Percentiles rank a stretch among this genome's conserved stretches.
These are phyloP conservation scores for Zhuqinia jingwanae DNA, from an alignment of 2,888 invertebrate genomes.

Conservation along the genomic window DNA sequence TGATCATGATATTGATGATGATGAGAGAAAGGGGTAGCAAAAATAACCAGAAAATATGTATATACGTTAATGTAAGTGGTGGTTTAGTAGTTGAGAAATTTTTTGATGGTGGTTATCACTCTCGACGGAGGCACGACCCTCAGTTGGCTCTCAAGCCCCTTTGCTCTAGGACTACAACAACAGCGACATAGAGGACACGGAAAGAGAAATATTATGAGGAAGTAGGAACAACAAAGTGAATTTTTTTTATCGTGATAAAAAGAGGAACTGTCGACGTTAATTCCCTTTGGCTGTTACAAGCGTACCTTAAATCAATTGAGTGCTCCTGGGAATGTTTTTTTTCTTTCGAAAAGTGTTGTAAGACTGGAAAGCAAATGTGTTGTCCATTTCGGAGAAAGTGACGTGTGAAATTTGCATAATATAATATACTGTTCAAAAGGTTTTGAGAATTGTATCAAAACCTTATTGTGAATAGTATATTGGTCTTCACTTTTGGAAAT, in stretches of 20 bases:
- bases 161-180: conserved; percentile 49
- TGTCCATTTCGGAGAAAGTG: conserved; percentile 10
- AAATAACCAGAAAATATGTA: conserved; percentile 38
- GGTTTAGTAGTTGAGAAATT: conserved; percentile 19
- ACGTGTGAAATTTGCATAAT: conserved; percentile 3
- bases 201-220: not conserved
- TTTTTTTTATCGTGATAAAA: conserved; percentile 10
- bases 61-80: conserved; percentile 29
- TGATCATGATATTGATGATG: not conserved
- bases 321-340: not conserved
- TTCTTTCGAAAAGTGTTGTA: not conserved
- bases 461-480: conserved; percentile 14
- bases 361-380: conserved; percentile 20
- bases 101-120: conserved; percentile 65
- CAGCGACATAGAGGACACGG: conserved; percentile 15
- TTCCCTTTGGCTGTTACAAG: too few species aligned
- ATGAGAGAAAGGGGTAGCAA: conserved; percentile 29
- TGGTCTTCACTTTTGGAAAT: not conserved
- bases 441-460: conserved; percentile 39
- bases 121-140: conserved; percentile 65
- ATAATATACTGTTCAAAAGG: conserved; percentile 14
- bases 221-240: conserved; percentile 57
- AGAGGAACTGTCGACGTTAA: not conserved
- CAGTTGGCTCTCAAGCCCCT: conserved; percentile 74
- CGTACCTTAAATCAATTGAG: not conserved